Percentiles rank a stretch among this genome's conserved stretches.
phyloP scores from a whole-genome alignment of 2,888 invertebrate species.

The Leptopilina drosophilae region DNA sequence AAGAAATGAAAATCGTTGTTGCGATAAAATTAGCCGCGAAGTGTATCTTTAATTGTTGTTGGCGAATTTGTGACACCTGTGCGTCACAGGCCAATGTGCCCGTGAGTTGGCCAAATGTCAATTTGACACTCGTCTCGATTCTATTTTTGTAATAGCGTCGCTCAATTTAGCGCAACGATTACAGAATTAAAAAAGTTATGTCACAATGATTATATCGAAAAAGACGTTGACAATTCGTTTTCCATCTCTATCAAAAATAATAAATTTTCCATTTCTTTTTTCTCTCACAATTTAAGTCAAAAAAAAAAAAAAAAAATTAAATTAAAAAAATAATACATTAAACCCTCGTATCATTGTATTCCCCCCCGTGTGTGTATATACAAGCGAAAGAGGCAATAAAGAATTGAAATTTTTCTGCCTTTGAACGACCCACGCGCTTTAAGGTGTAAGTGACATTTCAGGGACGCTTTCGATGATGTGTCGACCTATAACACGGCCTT shows the following conservation, averaged over 20 bases:
- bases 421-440: constrained; percentile 16
- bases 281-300: no score
- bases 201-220: not conserved
- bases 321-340: no score
- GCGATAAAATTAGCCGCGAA: no score
- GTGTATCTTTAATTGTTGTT: not conserved
- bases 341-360: no score
- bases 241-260: no score
- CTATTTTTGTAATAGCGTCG: not conserved
- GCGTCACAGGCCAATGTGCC: constrained; percentile 31
- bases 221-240: no score
- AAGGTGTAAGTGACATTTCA: constrained; percentile 28
- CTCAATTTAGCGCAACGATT: constrained; percentile 10
- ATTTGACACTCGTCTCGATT: constrained; percentile 18
- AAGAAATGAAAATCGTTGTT: no score
- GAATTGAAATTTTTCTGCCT: constrained; percentile 23
- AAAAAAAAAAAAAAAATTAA: no score
- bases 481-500: constrained; percentile 22
- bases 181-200: constrained; percentile 10
- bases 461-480: not conserved
- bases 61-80: constrained; percentile 4
- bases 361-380: no score
- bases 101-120: constrained; percentile 28
- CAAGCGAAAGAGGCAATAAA: not conserved
- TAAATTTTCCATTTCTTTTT: no score